Conservation (phyloP, 2,797 vertebrate species). For the Sebastolobus alascanus region DNA sequence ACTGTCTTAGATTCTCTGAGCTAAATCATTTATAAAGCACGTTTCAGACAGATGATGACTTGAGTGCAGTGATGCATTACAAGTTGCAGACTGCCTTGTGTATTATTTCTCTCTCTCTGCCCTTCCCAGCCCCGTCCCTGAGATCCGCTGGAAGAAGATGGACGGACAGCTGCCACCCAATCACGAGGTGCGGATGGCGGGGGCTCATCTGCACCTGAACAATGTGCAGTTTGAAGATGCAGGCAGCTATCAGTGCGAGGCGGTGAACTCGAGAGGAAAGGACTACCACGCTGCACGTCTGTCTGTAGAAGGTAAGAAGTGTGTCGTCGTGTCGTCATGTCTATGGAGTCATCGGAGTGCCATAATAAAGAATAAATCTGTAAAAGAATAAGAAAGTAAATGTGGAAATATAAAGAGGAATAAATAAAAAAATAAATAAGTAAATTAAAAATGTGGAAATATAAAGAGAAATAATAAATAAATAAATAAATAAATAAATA, state of each 20-base stretch:
- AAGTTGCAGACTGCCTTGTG: neutral
- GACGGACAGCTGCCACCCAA: conserved; percentile 88
- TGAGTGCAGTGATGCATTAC: neutral
- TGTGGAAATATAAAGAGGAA: too few relatives aligned
- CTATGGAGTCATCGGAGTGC: too few relatives aligned
- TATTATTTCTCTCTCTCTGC: neutral
- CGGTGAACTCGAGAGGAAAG: conserved; percentile 92
- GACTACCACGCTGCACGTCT: conserved; percentile 90
- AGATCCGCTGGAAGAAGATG: conserved; percentile 92
- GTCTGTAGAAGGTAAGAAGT: conserved; percentile 90
- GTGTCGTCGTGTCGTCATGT: rapidly evolving
- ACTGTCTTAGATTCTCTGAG: neutral
- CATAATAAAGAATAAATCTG: too few relatives aligned
- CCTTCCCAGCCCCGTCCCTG: conserved; percentile 91
- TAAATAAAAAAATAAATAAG: too few relatives aligned
- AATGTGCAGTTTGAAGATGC: conserved; percentile 93
- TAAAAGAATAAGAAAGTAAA: too few relatives aligned
- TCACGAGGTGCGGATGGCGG: conserved; percentile 90
- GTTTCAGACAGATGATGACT: conserved; percentile 15
- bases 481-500: too few relatives aligned
- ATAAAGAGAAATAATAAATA: too few relatives aligned
- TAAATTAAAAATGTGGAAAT: too few relatives aligned
- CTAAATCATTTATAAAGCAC: conserved; percentile 23
- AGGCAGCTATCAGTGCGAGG: conserved; percentile 93
- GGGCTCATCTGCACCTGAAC: conserved; percentile 91